Evolutionary conservation across 1,140 invertebrate species (phyloP), one percentile per base, ranked within the genome.

Genomic region (Neodiprion fabricii): DNA sequence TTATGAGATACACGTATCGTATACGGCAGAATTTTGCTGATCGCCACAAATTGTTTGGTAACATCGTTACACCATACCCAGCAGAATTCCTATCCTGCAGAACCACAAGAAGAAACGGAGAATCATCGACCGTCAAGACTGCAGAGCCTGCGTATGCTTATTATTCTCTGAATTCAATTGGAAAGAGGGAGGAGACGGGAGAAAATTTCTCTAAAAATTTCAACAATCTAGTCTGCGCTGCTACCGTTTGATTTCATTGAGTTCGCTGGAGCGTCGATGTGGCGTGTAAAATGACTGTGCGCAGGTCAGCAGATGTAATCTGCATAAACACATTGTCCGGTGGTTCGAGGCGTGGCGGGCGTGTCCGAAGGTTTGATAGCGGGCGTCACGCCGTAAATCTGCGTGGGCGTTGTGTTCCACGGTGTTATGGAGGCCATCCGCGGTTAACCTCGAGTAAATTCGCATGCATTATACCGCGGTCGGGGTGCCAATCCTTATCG

Each of bases 341-440:
- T 48, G 21, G 21, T 12, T 28, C 68, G 68, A 28, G 68, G 23
- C 68, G 68, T 70, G 68, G 68, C 23, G 11, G 68, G 68, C 11
- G 47, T 21, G 10, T 28, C 68, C 68, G 68, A n/a, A 4, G 53
- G 53, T 17, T 61, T 14, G 11, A 12, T 61, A 5, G 28, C 28
- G 28, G 28, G 28, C 1, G 28, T 40, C 28, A 40, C 28, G 28
- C 28, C 28, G 28, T 40, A 40, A 40, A 40, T 40, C 28, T 40
- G 53, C 53, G 53, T 61, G 53, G 53, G 53, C 53, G 53, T 7
- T 61, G 53, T 61, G 53, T 5, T 61, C 53, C 28, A 40, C 5
- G n/a, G 53, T 61, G 53, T 61, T 61, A 17, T 14, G 11, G 11
- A 61, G 11, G n/a, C 11, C 53, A 9, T 61, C n/a, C n/a, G 53